Evolutionary conservation across 1,140 invertebrate genomes (phyloP).

Genomic region (Lethrus apterus): DNA sequence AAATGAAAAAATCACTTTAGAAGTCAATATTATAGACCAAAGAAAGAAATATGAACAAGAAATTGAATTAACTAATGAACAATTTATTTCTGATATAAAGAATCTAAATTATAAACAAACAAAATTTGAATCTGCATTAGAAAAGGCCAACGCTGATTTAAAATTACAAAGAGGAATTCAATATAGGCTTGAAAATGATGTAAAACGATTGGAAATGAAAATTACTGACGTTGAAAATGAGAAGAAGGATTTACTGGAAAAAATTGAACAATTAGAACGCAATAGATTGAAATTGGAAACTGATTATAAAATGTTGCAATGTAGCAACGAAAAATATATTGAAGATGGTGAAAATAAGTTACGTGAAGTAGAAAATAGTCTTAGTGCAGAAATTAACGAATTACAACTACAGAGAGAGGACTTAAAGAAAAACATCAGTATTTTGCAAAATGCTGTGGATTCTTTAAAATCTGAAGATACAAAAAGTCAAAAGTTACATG

Average conservation of each 20-base stretch:
- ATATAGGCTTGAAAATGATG: slow-evolving; percentile 6
- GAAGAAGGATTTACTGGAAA: slow-evolving; percentile 11
- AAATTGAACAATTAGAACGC: slow-evolving; percentile 14
- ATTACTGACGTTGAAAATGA: slow-evolving; percentile 10
- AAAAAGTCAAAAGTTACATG: neutral
- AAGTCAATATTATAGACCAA: slow-evolving; percentile 13
- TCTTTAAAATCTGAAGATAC: slow-evolving; percentile 5
- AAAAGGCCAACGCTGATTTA: slow-evolving; percentile 4
- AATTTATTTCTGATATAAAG: slow-evolving; percentile 6
- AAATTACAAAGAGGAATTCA: slow-evolving; percentile 14
- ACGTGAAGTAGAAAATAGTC: slow-evolving; percentile 11
- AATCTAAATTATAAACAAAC: slow-evolving; percentile 4
- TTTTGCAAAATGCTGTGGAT: slow-evolving; percentile 3
- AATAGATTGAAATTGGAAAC: slow-evolving; percentile 1
- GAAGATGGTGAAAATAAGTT: slow-evolving; percentile 12
- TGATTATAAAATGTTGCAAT: slow-evolving; percentile 14
- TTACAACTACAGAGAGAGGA: slow-evolving; percentile 9
- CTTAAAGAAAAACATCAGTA: slow-evolving; percentile 8
- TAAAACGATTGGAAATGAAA: slow-evolving; percentile 2
- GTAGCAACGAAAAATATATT: slow-evolving; percentile 13
- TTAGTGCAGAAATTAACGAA: slow-evolving; percentile 1
- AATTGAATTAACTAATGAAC: slow-evolving; percentile 4
- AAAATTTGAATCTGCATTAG: slow-evolving; percentile 5
- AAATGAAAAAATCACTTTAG: slow-evolving; percentile 9
- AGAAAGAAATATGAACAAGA: slow-evolving; percentile 10